Percentiles rank a stretch among this genome's conserved stretches.
Conservation (phyloP, 2,113 vertebrate species). For the Dipodomys spectabilis region DNA sequence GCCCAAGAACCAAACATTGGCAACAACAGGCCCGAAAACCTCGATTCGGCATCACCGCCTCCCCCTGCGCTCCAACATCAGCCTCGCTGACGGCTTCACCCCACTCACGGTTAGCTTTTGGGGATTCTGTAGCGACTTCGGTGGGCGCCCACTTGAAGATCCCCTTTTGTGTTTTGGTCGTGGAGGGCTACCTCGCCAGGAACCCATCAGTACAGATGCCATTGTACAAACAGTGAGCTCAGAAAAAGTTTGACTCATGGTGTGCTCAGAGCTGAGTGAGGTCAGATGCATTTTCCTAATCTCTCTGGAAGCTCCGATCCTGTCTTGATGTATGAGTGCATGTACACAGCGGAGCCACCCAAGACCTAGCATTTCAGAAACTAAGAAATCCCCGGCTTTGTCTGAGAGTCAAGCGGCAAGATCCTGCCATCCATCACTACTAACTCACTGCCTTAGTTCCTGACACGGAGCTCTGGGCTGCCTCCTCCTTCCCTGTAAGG, state of each 20-base stretch:
- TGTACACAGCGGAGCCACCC: background rate
- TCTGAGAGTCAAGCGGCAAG: background rate
- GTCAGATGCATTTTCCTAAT: background rate
- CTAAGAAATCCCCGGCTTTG: background rate
- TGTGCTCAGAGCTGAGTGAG: background rate
- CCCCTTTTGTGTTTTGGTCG: background rate
- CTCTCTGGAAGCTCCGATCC: background rate
- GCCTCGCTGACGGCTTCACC: background rate
- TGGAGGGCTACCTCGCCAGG: background rate
- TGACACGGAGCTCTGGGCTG: accelerated
- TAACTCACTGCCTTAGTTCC: background rate
- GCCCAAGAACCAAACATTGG: accelerated
- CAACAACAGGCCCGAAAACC: background rate
- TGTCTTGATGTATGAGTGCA: accelerated
- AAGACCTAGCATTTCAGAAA: background rate
- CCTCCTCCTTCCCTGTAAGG: background rate
- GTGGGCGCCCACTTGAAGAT: background rate
- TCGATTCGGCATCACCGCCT: accelerated
- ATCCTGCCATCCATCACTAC: accelerated
- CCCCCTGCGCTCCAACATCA: accelerated
- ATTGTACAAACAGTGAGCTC: background rate
- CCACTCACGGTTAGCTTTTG: accelerated
- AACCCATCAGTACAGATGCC: background rate
- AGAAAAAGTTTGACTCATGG: background rate
- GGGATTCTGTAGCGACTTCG: background rate